Conservation (phyloP, 2,888 invertebrate genomes). For the Mylabris sibirica region DNA sequence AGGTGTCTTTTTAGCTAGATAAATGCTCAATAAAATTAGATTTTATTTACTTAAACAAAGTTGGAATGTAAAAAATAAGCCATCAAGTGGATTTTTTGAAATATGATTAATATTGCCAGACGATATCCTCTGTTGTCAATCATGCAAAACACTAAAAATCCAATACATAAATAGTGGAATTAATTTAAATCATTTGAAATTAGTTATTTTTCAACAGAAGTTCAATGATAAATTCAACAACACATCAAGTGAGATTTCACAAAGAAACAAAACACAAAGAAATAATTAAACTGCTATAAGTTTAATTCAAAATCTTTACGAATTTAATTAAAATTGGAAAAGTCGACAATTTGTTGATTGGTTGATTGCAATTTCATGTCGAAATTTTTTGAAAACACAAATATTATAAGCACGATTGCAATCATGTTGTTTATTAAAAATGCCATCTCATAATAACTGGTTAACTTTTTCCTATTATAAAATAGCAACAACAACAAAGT, state of each 20-base stretch:
- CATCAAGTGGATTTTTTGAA: background rate
- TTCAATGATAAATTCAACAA: background rate
- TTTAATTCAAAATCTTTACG: background rate
- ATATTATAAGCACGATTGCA: background rate
- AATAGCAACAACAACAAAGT: background rate
- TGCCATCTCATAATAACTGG: conserved; percentile 2
- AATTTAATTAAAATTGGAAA: background rate
- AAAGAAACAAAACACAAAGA: too few species aligned
- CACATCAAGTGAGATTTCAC: background rate
- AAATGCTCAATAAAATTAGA: background rate
- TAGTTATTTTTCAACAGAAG: background rate
- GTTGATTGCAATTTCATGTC: background rate
- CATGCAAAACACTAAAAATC: conserved; percentile 3
- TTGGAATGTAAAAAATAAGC: too few species aligned
- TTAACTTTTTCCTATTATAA: background rate
- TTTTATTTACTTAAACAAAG: background rate
- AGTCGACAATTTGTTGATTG: background rate
- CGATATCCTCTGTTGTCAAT: conserved; percentile 2
- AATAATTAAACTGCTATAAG: background rate
- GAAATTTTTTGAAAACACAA: background rate
- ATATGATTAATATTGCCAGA: background rate
- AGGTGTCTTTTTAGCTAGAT: background rate
- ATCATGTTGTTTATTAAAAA: background rate
- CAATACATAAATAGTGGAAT: background rate
- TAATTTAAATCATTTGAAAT: background rate